These are phyloP conservation scores for Atherinomorus stipes DNA, from an alignment of 2,113 vertebrate species.

Conservation along the genomic window DNA sequence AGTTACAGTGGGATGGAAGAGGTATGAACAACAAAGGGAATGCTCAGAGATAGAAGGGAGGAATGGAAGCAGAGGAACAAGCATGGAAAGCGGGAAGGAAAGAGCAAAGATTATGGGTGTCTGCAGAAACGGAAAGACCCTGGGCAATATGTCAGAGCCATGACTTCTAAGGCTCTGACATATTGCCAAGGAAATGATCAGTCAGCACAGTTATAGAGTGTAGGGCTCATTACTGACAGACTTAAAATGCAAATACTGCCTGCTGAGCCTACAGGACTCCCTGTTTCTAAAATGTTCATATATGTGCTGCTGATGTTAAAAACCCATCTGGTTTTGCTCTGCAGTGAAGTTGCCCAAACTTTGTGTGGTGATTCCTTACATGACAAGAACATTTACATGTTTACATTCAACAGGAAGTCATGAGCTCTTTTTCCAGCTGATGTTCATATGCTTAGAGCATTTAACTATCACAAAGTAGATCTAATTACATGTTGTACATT, in stretches of 20 bases:
- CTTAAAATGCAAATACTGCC: constrained; percentile 58
- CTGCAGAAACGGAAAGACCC: constrained; percentile 69
- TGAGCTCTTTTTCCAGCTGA: not conserved
- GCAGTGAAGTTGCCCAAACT: constrained; percentile 17
- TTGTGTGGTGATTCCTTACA: not conserved
- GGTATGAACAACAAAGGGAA: constrained; percentile 64
- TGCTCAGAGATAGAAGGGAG: constrained; percentile 52
- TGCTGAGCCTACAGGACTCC: constrained; percentile 40
- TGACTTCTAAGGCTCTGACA: constrained; percentile 65
- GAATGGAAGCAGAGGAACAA: constrained; percentile 30
- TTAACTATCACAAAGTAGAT: not conserved
- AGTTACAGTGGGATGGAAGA: constrained; percentile 23
- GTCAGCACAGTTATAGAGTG: constrained; percentile 65
- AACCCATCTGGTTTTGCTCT: constrained; percentile 9
- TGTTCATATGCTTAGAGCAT: not conserved
- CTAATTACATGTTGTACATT: not conserved
- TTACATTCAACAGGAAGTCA: not conserved
- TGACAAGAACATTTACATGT: constrained; percentile 2
- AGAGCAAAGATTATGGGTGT: constrained; percentile 50
- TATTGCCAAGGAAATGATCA: constrained; percentile 66
- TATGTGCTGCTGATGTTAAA: constrained; percentile 11
- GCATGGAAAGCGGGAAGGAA: constrained; percentile 38
- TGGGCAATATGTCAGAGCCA: constrained; percentile 58
- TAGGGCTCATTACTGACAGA: constrained; percentile 44
- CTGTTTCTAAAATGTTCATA: constrained; percentile 23